Percentiles rank a stretch among this genome's conserved stretches.
Evolutionary conservation across 2,888 invertebrate species (phyloP).

Genomic region (Parasteatoda lunata): DNA sequence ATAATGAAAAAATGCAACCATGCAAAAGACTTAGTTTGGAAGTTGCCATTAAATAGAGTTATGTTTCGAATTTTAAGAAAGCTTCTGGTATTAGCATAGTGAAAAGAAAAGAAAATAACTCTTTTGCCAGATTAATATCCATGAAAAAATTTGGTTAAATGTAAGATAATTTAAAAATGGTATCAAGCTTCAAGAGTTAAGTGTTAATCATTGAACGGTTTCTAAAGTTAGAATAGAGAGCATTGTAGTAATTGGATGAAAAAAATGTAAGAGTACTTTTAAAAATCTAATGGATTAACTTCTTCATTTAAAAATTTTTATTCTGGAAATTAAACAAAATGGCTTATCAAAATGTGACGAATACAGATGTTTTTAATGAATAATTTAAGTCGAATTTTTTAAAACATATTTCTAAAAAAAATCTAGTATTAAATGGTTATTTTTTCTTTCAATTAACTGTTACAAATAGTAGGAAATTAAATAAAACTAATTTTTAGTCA

Average conservation of each 20-base stretch:
- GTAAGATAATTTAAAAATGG: background rate
- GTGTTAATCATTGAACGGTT: background rate
- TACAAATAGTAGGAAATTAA: no score
- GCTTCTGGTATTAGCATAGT: background rate
- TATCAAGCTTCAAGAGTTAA: background rate
- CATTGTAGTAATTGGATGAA: background rate
- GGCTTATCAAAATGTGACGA: no score
- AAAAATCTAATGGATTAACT: constrained; percentile 3
- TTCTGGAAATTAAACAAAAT: no score
- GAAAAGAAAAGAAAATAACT: background rate
- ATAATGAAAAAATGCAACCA: no score
- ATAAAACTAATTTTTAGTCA: no score
- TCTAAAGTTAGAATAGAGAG: background rate
- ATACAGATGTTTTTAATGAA: no score
- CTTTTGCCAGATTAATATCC: background rate
- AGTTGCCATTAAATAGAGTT: background rate
- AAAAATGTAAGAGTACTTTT: background rate
- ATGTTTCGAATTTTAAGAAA: background rate
- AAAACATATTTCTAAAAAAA: no score
- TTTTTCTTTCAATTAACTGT: no score
- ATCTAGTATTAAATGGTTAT: no score
- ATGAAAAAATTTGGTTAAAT: constrained; percentile 1
- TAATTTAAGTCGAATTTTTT: no score
- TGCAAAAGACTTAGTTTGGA: no score
- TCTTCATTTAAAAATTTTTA: no score